These are phyloP conservation scores for Drosophila kepulauana DNA, from an alignment of 1,140 invertebrate genomes.

Conservation along the genomic window DNA sequence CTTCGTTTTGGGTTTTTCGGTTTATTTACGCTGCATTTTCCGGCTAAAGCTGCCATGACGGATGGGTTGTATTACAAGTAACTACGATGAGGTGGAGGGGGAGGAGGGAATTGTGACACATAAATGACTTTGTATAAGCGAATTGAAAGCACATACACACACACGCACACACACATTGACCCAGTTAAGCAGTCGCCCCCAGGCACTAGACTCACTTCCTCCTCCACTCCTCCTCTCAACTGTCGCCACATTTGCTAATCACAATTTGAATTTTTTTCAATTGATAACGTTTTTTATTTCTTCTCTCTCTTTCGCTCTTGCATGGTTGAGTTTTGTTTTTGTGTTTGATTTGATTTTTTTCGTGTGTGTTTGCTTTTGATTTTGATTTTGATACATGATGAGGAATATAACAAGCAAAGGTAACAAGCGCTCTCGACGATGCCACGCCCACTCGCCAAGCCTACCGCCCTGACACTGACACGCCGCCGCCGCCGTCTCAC, in stretches of 20 bases:
- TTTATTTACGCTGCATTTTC: background rate
- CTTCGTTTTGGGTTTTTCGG: background rate
- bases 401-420: background rate
- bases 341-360: background rate
- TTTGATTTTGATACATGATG: conserved; percentile 21
- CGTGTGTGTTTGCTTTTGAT: background rate
- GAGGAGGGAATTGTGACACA: background rate
- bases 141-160: background rate
- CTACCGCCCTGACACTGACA: conserved; percentile 38
- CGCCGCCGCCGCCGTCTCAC: conserved; percentile 29
- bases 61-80: conserved; percentile 1
- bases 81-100: too few species aligned
- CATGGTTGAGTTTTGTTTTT: background rate
- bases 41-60: background rate
- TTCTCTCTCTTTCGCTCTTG: background rate
- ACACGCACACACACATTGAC: background rate
- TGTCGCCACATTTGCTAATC: background rate
- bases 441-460: conserved; percentile 38
- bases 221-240: background rate
- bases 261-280: conserved; percentile 3
- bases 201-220: background rate
- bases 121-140: conserved; percentile 7
- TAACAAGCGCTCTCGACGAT: background rate
- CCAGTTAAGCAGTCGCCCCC: background rate
- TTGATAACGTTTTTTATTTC: background rate